Percentiles rank a stretch among this genome's conserved stretches.
These are phyloP conservation scores for Cnemophilus loriae DNA, from an alignment of 2,113 vertebrate genomes.

Conservation along the genomic window DNA sequence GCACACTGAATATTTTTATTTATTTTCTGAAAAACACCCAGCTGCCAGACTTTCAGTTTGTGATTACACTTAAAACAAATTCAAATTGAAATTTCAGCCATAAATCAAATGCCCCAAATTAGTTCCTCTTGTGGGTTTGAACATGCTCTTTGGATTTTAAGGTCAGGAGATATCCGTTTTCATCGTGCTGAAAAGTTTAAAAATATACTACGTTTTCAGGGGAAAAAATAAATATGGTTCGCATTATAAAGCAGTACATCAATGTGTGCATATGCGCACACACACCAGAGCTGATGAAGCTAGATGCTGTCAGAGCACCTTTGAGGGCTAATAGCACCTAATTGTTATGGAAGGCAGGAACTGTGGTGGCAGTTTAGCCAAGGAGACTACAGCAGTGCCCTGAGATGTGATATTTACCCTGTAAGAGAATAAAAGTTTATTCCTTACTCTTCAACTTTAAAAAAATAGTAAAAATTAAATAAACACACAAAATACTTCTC, in stretches of 20 bases:
- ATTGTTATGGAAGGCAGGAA: constrained; percentile 4
- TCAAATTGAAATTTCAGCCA: constrained; percentile 53
- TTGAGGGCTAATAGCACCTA: constrained; percentile 18
- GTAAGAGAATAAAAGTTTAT: constrained; percentile 43
- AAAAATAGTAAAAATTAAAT: constrained; percentile 58
- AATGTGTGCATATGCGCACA: background rate
- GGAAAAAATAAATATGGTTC: constrained; percentile 40
- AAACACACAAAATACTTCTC: constrained; percentile 55
- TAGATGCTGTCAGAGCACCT: constrained; percentile 7
- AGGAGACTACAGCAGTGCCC: background rate
- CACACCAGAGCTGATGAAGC: background rate
- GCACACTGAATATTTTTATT: constrained; percentile 36
- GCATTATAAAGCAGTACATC: constrained; percentile 50
- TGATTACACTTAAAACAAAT: constrained; percentile 57
- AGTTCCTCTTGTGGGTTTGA: constrained; percentile 64
- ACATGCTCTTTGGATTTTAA: constrained; percentile 54
- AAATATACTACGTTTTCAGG: constrained; percentile 38
- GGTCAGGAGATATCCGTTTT: constrained; percentile 52
- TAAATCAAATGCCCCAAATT: constrained; percentile 63
- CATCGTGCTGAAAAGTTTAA: constrained; percentile 58
- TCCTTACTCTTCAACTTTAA: constrained; percentile 26
- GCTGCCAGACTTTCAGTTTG: constrained; percentile 46
- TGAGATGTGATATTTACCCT: background rate
- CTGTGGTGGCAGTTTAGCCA: background rate
- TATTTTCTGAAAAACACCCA: constrained; percentile 49